Base-by-base conservation (phyloP, 2,888 invertebrate genomes). In the Teinopalpus imperialis region DNA sequence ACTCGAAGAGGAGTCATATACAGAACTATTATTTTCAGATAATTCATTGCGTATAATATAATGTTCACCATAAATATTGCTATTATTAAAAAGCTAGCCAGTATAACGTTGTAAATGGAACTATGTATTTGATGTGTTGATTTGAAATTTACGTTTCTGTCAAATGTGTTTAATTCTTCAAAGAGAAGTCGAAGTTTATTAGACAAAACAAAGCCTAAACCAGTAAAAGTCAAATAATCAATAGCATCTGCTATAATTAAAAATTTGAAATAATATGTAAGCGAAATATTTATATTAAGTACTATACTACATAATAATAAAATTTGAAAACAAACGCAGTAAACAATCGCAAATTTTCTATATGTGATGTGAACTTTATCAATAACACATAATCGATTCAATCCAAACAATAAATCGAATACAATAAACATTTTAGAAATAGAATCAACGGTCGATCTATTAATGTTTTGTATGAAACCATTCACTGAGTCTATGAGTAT, bases 111-210 rank as follows among this genome's bases (percentile, higher is more conserved):
- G n/a, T n/a, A n/a, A n/a, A n/a, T n/a, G n/a, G n/a, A n/a, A n/a
- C n/a, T n/a, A n/a, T n/a, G n/a, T n/a, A n/a, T n/a, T n/a, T n/a
- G n/a, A n/a, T n/a, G n/a, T n/a, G n/a, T n/a, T n/a, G n/a, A n/a
- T n/a, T 10, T 26, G 5, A 26, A 32, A 6, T 0, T 12, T 8
- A 26, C 1, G 18, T 34, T 34, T 6, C 0, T 7, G 8, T 42
- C 42, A n/a, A 42, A 18, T 8, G 16, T 6, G 2, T 42, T 32
- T 12, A 42, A 3, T 10, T 42, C 16, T 4, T 26, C 26, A 18
- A 18, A 42, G 12, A 42, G 32, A 12, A 12, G 0, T 2, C 12
- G 24, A 9, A 32, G 5, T 42, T 32, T 42, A 0, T 32, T 32
- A n/a, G 9, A 32, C 4, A 26, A 24, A 2, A 32, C 1, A 34